These are phyloP conservation scores for Rhopalosiphum padi DNA, from an alignment of 1,140 invertebrate species.

Conservation along the genomic window DNA sequence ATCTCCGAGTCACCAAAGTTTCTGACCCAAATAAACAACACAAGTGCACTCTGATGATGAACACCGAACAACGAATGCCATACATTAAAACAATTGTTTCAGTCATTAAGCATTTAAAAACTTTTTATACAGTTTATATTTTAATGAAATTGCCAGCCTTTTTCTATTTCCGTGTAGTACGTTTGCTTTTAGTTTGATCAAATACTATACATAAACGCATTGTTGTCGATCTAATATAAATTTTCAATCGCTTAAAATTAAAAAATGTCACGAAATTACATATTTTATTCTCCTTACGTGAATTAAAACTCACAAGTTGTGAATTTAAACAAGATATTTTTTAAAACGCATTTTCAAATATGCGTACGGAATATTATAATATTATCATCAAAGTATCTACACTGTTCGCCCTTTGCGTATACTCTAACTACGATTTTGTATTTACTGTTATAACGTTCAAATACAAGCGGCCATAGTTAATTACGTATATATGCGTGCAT, in stretches of 20 bases:
- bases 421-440: neutral
- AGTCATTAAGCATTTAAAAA: constrained; percentile 2
- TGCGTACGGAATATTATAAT: neutral
- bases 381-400: neutral
- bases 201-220: neutral
- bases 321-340: neutral
- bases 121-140: neutral
- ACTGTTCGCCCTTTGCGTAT: neutral
- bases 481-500: neutral
- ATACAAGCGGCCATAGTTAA: neutral
- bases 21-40: constrained; percentile 32
- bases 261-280: neutral
- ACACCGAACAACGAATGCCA: constrained; percentile 30
- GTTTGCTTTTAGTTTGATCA: neutral
- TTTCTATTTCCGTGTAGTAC: neutral
- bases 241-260: neutral
- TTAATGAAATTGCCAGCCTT: neutral
- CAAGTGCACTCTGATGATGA: constrained; percentile 40
- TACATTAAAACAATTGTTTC: constrained; percentile 32
- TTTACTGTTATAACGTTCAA: neutral
- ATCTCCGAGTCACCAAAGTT: constrained; percentile 35
- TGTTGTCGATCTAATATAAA: neutral
- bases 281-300: neutral
- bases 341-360: neutral
- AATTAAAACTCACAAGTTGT: neutral